Conservation (phyloP, 2,113 vertebrate genomes). For the Hirundichthys speculiger region DNA sequence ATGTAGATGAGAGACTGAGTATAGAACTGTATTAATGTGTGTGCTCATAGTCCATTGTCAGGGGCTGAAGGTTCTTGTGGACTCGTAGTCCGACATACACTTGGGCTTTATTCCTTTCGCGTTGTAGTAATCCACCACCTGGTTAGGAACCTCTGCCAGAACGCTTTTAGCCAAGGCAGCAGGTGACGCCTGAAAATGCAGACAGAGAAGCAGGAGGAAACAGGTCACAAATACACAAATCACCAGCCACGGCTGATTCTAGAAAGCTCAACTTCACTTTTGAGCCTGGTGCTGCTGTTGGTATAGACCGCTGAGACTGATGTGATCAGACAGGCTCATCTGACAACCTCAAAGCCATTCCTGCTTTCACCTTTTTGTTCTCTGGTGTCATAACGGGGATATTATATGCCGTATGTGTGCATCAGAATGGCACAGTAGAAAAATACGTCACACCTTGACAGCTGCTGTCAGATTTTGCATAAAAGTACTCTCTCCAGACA, state of each 20-base stretch:
- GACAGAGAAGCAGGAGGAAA: conserved; percentile 70
- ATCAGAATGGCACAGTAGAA: conserved; percentile 4
- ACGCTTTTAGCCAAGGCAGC: conserved; percentile 97
- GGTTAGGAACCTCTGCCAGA: conserved; percentile 98
- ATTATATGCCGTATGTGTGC: background rate
- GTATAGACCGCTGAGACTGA: conserved; percentile 34
- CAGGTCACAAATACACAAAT: conserved; percentile 42
- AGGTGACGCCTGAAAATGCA: conserved; percentile 89
- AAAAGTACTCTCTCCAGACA: background rate
- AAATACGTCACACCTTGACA: background rate
- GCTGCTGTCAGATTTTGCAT: background rate
- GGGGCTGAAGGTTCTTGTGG: conserved; percentile 94
- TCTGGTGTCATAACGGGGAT: conserved; percentile 2
- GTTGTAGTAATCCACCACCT: conserved; percentile 99
- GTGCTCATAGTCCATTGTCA: conserved; percentile 81
- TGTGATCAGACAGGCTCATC: conserved; percentile 51
- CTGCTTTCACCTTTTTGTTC: conserved; percentile 30
- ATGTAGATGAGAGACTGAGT: conserved; percentile 44
- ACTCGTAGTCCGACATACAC: conserved; percentile 94
- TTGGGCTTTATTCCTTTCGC: conserved; percentile 98
- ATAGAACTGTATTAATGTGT: conserved; percentile 25
- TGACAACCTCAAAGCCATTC: conserved; percentile 22
- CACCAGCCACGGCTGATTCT: conserved; percentile 13
- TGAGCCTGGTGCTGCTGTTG: conserved; percentile 35
- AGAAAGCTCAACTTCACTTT: conserved; percentile 17